These are phyloP conservation scores for Smittia sp. DNA, from an alignment of 2,888 invertebrate species.

Conservation along the genomic window DNA sequence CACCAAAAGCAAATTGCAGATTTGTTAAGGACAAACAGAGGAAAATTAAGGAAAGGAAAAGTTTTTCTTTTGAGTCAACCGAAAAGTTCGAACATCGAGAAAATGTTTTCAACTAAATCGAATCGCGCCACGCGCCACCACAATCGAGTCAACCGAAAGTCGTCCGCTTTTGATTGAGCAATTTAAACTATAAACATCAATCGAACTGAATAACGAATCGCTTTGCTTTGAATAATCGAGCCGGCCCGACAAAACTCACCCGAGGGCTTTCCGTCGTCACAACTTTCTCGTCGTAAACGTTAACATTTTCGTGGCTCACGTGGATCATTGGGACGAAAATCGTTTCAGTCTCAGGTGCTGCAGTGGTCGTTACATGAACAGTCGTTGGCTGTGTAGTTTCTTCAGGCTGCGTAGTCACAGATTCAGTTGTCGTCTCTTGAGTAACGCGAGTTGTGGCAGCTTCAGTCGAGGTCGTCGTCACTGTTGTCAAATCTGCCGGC, in stretches of 20 bases:
- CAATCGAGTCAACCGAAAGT: not conserved
- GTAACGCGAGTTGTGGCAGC: not conserved
- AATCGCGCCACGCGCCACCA: not conserved
- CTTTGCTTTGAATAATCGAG: not conserved
- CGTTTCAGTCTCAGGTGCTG: slow-evolving; percentile 25
- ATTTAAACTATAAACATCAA: not conserved
- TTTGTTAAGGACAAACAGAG: too few species aligned
- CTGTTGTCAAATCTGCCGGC: not conserved
- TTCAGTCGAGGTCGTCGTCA: not conserved
- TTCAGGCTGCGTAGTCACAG: not conserved
- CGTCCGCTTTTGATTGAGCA: not conserved
- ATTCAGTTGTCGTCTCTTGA: not conserved
- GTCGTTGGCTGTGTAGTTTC: not conserved
- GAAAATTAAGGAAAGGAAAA: not conserved
- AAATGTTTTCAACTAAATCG: not conserved
- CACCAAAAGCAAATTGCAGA: not conserved
- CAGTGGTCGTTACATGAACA: not conserved
- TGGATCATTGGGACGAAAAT: slow-evolving; percentile 21
- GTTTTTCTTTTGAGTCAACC: too few species aligned
- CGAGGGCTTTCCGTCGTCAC: slow-evolving; percentile 5
- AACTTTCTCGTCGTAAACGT: slow-evolving; percentile 26
- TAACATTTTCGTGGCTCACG: slow-evolving; percentile 9
- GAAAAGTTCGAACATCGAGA: not conserved
- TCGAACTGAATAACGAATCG: not conserved
- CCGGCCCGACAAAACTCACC: not conserved